phyloP scores from a whole-genome alignment of 1,140 invertebrate species.

The Agraylea sexmaculata region DNA sequence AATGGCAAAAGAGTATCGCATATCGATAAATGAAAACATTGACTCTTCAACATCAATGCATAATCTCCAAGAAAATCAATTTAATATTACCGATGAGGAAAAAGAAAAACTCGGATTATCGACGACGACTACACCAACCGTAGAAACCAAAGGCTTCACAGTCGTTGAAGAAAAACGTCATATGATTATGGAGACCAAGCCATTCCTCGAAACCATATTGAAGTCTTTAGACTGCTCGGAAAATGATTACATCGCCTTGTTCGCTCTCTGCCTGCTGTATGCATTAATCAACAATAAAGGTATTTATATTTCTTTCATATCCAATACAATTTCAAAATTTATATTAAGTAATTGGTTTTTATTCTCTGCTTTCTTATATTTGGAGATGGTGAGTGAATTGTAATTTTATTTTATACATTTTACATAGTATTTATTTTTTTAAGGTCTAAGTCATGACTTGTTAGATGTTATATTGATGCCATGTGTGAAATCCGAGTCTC shows the following conservation, averaged over 20 bases:
- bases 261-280: conserved; percentile 85
- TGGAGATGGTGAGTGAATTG: conserved; percentile 30
- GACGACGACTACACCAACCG: conserved; percentile 29
- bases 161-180: conserved; percentile 30
- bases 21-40: conserved; percentile 10
- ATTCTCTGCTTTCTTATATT: conserved; percentile 27
- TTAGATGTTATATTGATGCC: conserved; percentile 40
- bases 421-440: conserved; percentile 9
- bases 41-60: conserved; percentile 33
- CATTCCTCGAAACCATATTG: conserved; percentile 82
- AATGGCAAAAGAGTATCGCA: not conserved
- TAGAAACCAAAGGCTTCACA: conserved; percentile 15
- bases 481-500: conserved; percentile 25
- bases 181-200: conserved; percentile 48
- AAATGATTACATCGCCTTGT: conserved; percentile 90
- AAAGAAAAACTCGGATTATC: conserved; percentile 59
- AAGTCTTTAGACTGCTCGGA: conserved; percentile 73
- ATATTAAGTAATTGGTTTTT: conserved; percentile 19
- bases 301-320: conserved; percentile 27
- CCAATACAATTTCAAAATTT: no score
- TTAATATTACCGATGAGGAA: conserved; percentile 88
- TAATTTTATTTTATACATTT: conserved; percentile 6
- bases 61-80: conserved; percentile 27
- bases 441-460: conserved; percentile 64
- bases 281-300: conserved; percentile 90